These are phyloP conservation scores for Antigone vipio DNA, from an alignment of 2,113 vertebrate species.

Conservation along the genomic window DNA sequence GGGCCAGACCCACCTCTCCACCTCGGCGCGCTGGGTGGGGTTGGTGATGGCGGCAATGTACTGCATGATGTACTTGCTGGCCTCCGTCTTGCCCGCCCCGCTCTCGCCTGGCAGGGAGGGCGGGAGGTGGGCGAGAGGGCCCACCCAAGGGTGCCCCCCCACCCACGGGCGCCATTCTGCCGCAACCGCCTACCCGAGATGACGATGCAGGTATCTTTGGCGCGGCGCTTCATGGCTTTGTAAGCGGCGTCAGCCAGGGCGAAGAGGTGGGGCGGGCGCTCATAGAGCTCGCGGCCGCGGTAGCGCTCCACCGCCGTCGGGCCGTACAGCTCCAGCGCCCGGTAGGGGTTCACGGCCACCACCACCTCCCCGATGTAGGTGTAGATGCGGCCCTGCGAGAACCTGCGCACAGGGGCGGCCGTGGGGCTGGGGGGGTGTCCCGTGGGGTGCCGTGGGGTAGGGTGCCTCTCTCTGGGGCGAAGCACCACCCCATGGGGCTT, in stretches of 20 bases:
- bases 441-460: no score
- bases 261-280: constrained; percentile 89
- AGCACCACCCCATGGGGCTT: no score
- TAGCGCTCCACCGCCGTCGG: no score
- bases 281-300: constrained; percentile 79
- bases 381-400: no score
- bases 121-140: fast-evolving
- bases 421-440: no score
- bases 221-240: constrained; percentile 90
- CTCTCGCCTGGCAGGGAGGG: constrained; percentile 78
- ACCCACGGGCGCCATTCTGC: no score
- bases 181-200: constrained; percentile 72
- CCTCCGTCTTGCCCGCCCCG: constrained; percentile 92
- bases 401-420: no score
- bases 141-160: no score
- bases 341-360: no score
- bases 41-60: constrained; percentile 94
- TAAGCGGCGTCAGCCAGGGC: constrained; percentile 89
- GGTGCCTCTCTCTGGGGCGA: no score
- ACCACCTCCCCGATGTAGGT: no score
- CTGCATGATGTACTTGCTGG: constrained; percentile 95
- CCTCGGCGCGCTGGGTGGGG: constrained; percentile 84
- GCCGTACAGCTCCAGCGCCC: no score
- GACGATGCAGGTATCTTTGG: constrained; percentile 94
- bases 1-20: constrained; percentile 83